Conservation (phyloP, 53 echinoderm and acorn worm genomes). For the Echinometra lucunter region DNA sequence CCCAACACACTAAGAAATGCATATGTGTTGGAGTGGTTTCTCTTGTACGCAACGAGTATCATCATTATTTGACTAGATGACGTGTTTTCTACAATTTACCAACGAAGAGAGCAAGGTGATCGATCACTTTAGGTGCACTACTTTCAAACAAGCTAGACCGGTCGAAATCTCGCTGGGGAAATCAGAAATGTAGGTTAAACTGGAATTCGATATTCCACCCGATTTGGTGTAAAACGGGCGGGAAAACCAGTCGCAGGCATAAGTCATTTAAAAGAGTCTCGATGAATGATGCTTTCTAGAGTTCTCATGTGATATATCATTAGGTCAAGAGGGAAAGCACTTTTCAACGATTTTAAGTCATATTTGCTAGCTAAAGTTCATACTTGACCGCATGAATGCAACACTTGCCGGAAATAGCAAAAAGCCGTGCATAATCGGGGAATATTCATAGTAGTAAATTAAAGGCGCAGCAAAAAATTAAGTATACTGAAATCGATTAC, state of each 20-base stretch:
- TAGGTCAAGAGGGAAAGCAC: constrained; percentile 53
- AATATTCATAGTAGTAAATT: too few species aligned
- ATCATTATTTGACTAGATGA: neutral
- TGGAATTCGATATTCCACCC: constrained; percentile 46
- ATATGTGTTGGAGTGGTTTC: neutral
- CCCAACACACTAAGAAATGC: neutral
- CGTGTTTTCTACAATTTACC: constrained; percentile 23
- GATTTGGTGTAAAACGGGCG: constrained; percentile 56
- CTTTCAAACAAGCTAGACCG: constrained; percentile 43
- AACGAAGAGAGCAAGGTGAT: neutral
- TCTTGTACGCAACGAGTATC: neutral
- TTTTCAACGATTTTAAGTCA: constrained; percentile 43
- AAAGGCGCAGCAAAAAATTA: too few species aligned
- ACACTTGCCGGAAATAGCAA: neutral
- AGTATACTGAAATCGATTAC: neutral
- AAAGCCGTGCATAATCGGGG: too few species aligned
- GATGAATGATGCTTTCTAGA: constrained; percentile 50
- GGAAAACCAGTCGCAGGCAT: constrained; percentile 27
- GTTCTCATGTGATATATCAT: constrained; percentile 43
- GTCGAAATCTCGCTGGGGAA: constrained; percentile 52
- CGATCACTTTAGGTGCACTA: constrained; percentile 43
- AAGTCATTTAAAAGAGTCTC: constrained; percentile 12
- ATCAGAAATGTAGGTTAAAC: constrained; percentile 63
- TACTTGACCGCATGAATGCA: neutral
- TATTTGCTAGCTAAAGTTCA: neutral